Percentiles rank a stretch among this genome's conserved stretches.
Evolutionary conservation across 2,113 vertebrate genomes (phyloP).

Genomic region (Dipodomys stephensi): DNA sequence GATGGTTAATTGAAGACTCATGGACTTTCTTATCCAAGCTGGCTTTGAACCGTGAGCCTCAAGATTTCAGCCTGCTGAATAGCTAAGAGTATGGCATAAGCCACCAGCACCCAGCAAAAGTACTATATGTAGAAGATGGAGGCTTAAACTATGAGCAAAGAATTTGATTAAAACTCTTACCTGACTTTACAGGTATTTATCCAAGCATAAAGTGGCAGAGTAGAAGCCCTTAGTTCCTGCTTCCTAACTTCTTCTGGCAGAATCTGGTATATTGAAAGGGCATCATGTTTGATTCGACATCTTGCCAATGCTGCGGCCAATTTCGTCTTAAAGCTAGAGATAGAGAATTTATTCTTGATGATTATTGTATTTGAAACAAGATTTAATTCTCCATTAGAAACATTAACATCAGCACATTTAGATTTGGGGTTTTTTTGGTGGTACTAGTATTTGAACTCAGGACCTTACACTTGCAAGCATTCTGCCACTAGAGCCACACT

Average conservation of each 20-base stretch:
- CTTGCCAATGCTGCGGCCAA: constrained; percentile 93
- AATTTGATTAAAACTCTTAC: constrained; percentile 80
- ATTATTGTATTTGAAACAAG: constrained; percentile 36
- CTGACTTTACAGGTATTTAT: constrained; percentile 92
- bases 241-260: constrained; percentile 90
- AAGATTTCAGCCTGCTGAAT: too few relatives aligned
- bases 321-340: constrained; percentile 91
- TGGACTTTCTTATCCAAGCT: too few relatives aligned
- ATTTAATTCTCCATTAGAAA: constrained; percentile 45
- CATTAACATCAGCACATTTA: constrained; percentile 43
- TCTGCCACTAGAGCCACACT: too few relatives aligned
- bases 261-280: constrained; percentile 89
- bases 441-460: too few relatives aligned
- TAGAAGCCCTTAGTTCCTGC: constrained; percentile 89
- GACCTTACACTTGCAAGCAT: too few relatives aligned
- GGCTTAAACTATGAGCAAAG: neutral
- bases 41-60: too few relatives aligned
- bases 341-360: constrained; percentile 52
- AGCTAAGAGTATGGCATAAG: too few relatives aligned
- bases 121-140: constrained; percentile 28
- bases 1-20: too few relatives aligned
- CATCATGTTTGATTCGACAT: constrained; percentile 92
- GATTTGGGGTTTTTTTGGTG: neutral
- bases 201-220: constrained; percentile 91
- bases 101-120: neutral